Evolutionary conservation across 2,797 vertebrate species (phyloP).

Genomic region (Sciurus carolinensis): DNA sequence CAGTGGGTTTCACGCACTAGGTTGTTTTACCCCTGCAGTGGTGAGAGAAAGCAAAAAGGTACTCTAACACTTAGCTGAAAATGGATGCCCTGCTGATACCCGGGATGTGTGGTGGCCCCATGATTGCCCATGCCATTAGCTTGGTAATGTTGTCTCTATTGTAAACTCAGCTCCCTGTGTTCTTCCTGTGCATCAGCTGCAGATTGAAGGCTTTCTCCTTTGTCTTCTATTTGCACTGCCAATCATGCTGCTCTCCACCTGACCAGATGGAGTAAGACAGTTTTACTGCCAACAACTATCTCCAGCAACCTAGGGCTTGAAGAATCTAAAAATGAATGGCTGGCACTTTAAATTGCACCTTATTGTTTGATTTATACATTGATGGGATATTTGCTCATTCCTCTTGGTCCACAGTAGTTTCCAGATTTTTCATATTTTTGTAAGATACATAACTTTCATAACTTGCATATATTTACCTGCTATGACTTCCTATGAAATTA

Average conservation of each 20-base stretch:
- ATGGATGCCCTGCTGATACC: slow-evolving; percentile 90
- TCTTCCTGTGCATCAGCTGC: slow-evolving; percentile 89
- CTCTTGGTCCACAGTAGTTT: slow-evolving; percentile 18
- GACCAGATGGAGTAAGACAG: slow-evolving; percentile 86
- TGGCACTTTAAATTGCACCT: slow-evolving; percentile 84
- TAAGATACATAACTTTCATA: neutral
- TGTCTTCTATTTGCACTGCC: slow-evolving; percentile 90
- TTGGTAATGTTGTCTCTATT: slow-evolving; percentile 90
- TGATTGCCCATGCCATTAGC: slow-evolving; percentile 91
- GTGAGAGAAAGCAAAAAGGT: slow-evolving; percentile 90
- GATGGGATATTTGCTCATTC: slow-evolving; percentile 69
- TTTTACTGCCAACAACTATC: slow-evolving; percentile 85
- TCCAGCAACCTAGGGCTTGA: slow-evolving; percentile 80
- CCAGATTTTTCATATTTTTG: neutral
- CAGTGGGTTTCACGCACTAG: slow-evolving; percentile 87
- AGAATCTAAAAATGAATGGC: slow-evolving; percentile 86
- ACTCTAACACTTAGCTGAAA: slow-evolving; percentile 90
- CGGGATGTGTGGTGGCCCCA: slow-evolving; percentile 88
- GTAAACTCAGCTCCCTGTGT: slow-evolving; percentile 88
- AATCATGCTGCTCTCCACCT: slow-evolving; percentile 87
- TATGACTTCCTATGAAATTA: slow-evolving; percentile 39
- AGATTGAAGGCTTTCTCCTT: slow-evolving; percentile 90
- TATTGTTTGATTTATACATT: slow-evolving; percentile 75
- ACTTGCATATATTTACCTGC: neutral
- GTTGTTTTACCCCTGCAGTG: slow-evolving; percentile 90